phyloP scores from a whole-genome alignment of 2,888 invertebrate species.

The Apamea sordens region DNA sequence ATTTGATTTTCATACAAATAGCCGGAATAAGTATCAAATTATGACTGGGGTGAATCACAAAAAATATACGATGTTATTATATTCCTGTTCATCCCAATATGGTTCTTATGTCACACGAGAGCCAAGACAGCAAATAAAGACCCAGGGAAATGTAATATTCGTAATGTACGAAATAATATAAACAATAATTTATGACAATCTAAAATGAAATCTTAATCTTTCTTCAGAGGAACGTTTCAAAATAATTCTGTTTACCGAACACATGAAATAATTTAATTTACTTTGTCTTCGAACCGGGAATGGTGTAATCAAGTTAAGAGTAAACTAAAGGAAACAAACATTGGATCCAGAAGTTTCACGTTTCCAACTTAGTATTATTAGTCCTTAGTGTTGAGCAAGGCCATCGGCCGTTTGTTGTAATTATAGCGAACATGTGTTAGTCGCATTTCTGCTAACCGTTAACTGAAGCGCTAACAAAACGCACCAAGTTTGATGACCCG shows the following conservation, averaged over 20 bases:
- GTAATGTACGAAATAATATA: conserved; percentile 8
- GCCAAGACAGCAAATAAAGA: not conserved
- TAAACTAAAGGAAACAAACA: conserved; percentile 69
- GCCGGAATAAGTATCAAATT: conserved; percentile 10
- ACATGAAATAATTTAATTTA: conserved; percentile 54
- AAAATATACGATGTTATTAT: conserved; percentile 1
- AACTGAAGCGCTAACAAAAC: conserved; percentile 59
- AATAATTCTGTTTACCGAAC: conserved; percentile 51
- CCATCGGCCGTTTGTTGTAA: conserved; percentile 71
- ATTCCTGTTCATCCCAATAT: not conserved
- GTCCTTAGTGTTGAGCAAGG: conserved; percentile 66
- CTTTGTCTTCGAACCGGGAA: conserved; percentile 44
- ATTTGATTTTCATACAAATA: conserved; percentile 37
- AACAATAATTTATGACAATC: conserved; percentile 15
- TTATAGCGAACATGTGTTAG: conserved; percentile 70
- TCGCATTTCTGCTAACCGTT: conserved; percentile 69
- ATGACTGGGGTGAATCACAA: not conserved
- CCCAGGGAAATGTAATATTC: conserved; percentile 1
- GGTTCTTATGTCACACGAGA: not conserved
- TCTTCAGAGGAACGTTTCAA: conserved; percentile 13
- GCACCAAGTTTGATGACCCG: conserved; percentile 77
- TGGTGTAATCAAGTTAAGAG: conserved; percentile 67
- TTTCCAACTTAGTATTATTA: conserved; percentile 69
- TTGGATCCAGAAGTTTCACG: conserved; percentile 64
- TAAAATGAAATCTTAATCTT: conserved; percentile 31